Evolutionary conservation across 1,140 invertebrate species (phyloP), one percentile per base, ranked within the genome.

Genomic region (Ptiloglossa arizonensis): DNA sequence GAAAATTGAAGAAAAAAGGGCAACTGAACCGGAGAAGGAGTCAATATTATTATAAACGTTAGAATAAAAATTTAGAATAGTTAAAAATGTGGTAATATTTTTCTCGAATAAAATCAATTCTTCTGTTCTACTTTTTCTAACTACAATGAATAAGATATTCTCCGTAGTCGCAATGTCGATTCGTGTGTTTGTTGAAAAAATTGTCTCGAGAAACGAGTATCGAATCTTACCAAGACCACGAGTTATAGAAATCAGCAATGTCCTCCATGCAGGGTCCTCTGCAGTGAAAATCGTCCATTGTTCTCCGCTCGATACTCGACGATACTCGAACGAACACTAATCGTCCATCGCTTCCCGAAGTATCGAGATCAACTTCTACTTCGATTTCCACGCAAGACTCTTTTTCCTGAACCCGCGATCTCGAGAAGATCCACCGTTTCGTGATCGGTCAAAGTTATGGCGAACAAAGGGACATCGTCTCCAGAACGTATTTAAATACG

Each of bases 401-500:
- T 24, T 19, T 56, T 57, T 60, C n/a, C 5, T 2, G 32, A 56
- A 27, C 17, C 1, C 22, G 32, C 44, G 24, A 35, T 5, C 35
- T 64, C 41, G 41, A 50, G 32, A 41, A 50, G 46, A 9, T 27
- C 15, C 17, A 56, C n/a, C 15, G 56, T 38, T 76, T 54, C 27
- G 32, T 38, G n/a, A 81, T 62, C 9, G 27, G 64, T 17, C 41
- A 62, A 79, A 32, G 60, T 60, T 79, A 44, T 48, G 52, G 56
- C n/a, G 59, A 72, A 83, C 32, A 35, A 77, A 44, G 64, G 86
- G 80, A 24, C 24, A 54, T 62, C 27, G 62, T 76, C 41, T 27
- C 48, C 60, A 41, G 38, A 27, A 52, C 19, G 24, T 27, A 54
- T 72, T 86, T 86, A 78, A 82, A 83, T 78, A n/a, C 32, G 24